phyloP scores from a whole-genome alignment of 2,888 invertebrate species.

The Aproaerema taeniolella region DNA sequence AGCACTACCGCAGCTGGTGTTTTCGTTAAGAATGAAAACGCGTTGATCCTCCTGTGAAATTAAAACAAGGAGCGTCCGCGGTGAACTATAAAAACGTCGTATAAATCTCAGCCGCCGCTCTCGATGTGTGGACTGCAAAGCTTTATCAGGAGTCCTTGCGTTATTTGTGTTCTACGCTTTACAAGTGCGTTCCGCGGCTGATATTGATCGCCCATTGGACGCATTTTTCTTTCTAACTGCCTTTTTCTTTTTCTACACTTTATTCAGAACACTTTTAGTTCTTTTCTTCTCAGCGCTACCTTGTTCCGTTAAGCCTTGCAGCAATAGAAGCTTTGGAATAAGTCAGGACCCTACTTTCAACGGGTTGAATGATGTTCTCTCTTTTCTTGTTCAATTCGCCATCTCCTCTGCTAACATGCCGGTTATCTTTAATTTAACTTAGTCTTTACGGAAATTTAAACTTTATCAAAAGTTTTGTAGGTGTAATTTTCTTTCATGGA shows the following conservation, averaged over 20 bases:
- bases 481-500: not conserved
- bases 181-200: conserved; percentile 42
- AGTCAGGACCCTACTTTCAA: not conserved
- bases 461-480: not conserved
- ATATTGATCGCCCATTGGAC: conserved; percentile 42
- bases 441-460: not conserved
- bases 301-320: not conserved
- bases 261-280: not conserved
- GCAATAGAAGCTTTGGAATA: not conserved
- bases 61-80: conserved; percentile 69
- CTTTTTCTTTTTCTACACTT: conserved; percentile 2
- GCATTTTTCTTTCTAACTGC: conserved; percentile 16
- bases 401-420: too few species aligned
- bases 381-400: not conserved
- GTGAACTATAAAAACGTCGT: conserved; percentile 64
- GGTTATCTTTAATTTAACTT: not conserved
- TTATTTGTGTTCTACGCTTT: conserved; percentile 51
- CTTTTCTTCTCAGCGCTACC: not conserved
- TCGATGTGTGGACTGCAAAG: conserved; percentile 53
- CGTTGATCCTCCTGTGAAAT: conserved; percentile 64
- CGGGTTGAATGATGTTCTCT: not conserved
- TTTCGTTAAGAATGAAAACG: conserved; percentile 36
- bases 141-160: conserved; percentile 48
- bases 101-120: conserved; percentile 53
- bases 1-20: not conserved